phyloP scores from a whole-genome alignment of 2,113 vertebrate species.

The Coryphaenoides rupestris region DNA sequence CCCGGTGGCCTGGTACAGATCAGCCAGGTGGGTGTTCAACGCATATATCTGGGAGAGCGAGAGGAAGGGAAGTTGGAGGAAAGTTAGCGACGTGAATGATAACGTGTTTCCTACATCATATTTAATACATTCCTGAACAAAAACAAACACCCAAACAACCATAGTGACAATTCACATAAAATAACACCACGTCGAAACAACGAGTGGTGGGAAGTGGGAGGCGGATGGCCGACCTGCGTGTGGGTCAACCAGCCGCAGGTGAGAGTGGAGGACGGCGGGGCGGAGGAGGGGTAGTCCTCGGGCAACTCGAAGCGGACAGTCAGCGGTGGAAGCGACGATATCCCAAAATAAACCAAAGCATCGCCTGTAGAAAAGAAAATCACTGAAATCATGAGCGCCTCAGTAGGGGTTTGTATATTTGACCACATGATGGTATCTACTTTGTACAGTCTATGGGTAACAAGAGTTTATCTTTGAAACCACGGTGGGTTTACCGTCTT shows the following conservation, averaged over 20 bases:
- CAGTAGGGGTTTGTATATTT: too few species aligned
- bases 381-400: too few species aligned
- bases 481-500: constrained; percentile 43
- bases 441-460: too few species aligned
- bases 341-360: background rate
- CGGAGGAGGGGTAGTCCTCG: constrained; percentile 80
- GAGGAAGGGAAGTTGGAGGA: background rate
- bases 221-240: constrained; percentile 71
- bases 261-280: constrained; percentile 80
- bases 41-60: constrained; percentile 50
- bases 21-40: constrained; percentile 75
- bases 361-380: too few species aligned
- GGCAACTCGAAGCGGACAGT: constrained; percentile 85
- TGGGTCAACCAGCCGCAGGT: constrained; percentile 84
- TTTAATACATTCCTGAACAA: too few species aligned
- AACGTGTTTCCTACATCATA: background rate
- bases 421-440: too few species aligned
- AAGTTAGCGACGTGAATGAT: background rate
- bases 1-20: constrained; percentile 79
- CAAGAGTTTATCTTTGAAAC: too few species aligned
- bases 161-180: constrained; percentile 32
- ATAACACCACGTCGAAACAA: too few species aligned
- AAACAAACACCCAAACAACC: background rate
- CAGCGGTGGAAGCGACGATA: constrained; percentile 82
- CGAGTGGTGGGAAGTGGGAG: background rate